Conservation (phyloP, 2,888 invertebrate genomes). For the Diplazon laetatorius region DNA sequence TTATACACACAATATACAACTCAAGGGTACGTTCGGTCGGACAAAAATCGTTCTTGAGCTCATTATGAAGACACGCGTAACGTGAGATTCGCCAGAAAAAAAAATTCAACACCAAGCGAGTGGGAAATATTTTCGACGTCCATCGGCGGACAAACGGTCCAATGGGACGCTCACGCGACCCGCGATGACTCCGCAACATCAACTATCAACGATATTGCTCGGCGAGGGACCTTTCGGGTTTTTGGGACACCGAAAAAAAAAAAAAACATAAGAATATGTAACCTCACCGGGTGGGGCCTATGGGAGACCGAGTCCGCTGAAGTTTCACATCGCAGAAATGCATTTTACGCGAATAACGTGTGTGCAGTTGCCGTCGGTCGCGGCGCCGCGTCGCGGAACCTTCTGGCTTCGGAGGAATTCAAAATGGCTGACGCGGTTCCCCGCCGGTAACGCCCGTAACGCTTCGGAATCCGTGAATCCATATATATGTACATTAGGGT, state of each 20-base stretch:
- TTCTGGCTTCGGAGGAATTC: conserved; percentile 77
- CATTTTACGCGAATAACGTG: conserved; percentile 32
- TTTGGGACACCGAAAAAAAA: conserved; percentile 76
- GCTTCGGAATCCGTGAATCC: conserved; percentile 2
- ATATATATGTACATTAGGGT: too few species aligned
- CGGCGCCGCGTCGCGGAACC: conserved; percentile 59
- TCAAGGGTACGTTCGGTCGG: background rate
- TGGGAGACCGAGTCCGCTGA: too few species aligned
- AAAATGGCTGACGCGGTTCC: conserved; percentile 78
- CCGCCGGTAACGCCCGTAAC: conserved; percentile 42
- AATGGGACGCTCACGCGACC: conserved; percentile 37
- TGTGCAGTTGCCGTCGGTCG: conserved; percentile 38
- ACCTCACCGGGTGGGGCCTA: conserved; percentile 31
- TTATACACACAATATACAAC: conserved; percentile 4
- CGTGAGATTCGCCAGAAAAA: conserved; percentile 28
- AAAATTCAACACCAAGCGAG: conserved; percentile 21
- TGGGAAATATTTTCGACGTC: conserved; percentile 15
- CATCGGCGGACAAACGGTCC: background rate
- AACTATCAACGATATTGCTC: conserved; percentile 81
- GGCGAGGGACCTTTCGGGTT: conserved; percentile 67
- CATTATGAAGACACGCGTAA: conserved; percentile 30
- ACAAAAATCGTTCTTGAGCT: background rate
- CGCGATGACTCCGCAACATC: conserved; percentile 76
- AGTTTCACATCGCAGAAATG: conserved; percentile 31
- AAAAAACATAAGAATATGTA: conserved; percentile 68